Evolutionary conservation across 2,888 invertebrate genomes (phyloP).

Genomic region (Cephus runcator): DNA sequence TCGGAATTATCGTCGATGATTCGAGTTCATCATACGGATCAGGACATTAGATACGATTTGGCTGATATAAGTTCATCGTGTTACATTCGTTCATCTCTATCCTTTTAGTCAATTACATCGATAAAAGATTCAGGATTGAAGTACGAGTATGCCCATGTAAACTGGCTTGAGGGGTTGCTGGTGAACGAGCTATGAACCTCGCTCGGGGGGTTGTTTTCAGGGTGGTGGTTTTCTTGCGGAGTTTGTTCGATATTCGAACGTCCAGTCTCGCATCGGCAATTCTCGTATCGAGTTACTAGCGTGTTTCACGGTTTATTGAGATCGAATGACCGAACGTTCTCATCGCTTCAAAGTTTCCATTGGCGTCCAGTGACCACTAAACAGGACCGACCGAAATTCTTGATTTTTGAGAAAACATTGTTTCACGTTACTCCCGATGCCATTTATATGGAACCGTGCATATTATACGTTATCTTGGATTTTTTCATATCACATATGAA

Average conservation of each 20-base stretch:
- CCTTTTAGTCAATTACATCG: slow-evolving; percentile 42
- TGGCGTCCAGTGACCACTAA: neutral
- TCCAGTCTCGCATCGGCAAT: neutral
- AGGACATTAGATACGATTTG: neutral
- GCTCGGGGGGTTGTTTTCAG: neutral
- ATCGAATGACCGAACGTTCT: slow-evolving; percentile 23
- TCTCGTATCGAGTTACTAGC: slow-evolving; percentile 12
- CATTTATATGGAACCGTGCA: neutral
- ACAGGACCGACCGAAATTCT: neutral
- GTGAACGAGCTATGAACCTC: neutral
- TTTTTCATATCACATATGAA: neutral
- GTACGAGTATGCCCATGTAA: neutral
- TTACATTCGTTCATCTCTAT: slow-evolving; percentile 33
- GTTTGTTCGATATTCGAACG: neutral
- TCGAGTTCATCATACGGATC: neutral
- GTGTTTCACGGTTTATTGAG: slow-evolving; percentile 21
- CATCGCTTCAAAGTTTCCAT: neutral
- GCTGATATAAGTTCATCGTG: slow-evolving; percentile 23
- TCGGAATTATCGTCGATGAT: neutral
- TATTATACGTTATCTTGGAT: neutral
- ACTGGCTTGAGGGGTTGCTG: neutral
- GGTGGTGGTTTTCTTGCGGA: neutral
- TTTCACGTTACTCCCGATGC: neutral
- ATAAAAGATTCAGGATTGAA: slow-evolving; percentile 35
- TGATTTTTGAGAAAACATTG: neutral